These are phyloP conservation scores for Subanguina moxae DNA, from an alignment of 1,140 invertebrate species.

Conservation along the genomic window DNA sequence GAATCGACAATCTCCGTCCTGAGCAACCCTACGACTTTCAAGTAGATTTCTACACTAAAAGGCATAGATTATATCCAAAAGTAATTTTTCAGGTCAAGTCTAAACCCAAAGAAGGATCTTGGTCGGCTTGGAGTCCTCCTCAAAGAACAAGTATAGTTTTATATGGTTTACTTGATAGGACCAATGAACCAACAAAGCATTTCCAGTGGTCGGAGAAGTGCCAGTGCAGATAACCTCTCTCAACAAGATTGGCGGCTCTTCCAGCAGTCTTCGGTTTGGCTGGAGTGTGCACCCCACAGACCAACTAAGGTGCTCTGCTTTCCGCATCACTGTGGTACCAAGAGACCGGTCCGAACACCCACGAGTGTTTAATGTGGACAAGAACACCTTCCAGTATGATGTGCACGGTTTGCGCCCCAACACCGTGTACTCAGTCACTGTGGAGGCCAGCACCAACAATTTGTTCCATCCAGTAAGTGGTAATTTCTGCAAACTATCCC, in stretches of 20 bases:
- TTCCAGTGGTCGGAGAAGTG: neutral
- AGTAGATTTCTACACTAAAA: conserved; percentile 3
- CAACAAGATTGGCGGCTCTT: conserved; percentile 44
- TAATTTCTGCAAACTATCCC: neutral
- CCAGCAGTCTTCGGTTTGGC: conserved; percentile 44
- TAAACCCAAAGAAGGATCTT: conserved; percentile 45
- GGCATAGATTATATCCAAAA: too few species aligned
- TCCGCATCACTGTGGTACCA: conserved; percentile 52
- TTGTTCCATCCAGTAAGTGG: conserved; percentile 31
- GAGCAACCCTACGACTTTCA: conserved; percentile 55
- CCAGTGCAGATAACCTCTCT: conserved; percentile 44
- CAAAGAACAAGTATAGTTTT: conserved; percentile 16
- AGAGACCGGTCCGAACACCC: conserved; percentile 46
- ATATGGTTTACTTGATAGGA: too few species aligned
- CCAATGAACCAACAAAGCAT: too few species aligned
- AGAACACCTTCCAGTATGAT: conserved; percentile 53
- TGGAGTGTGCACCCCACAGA: conserved; percentile 52
- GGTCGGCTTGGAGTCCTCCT: conserved; percentile 49
- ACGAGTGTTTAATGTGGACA: conserved; percentile 53
- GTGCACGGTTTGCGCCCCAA: conserved; percentile 48
- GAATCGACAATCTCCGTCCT: conserved; percentile 50
- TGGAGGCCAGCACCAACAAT: conserved; percentile 50
- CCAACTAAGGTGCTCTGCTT: conserved; percentile 46
- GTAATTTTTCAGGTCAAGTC: conserved; percentile 41
- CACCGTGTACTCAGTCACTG: conserved; percentile 56